Evolutionary conservation across 2,888 invertebrate species (phyloP).

Genomic region (Strigamia crassipes): DNA sequence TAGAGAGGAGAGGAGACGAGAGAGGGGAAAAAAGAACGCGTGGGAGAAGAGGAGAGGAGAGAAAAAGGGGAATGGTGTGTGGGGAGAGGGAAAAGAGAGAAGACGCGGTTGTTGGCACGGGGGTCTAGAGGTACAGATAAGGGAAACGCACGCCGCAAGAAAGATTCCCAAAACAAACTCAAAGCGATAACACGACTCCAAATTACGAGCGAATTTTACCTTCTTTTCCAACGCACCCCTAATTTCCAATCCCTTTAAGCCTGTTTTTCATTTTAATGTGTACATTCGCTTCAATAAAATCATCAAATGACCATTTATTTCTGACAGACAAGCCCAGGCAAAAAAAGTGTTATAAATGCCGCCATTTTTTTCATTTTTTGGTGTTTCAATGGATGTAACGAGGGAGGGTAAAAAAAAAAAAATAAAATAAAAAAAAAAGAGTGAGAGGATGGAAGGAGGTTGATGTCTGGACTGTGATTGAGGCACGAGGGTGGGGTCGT

Average conservation of each 20-base stretch:
- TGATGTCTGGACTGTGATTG: slow-evolving; percentile 37
- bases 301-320: background rate
- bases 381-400: slow-evolving; percentile 17
- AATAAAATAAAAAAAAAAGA: background rate
- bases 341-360: slow-evolving; percentile 12
- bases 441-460: slow-evolving; percentile 13
- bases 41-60: background rate
- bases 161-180: slow-evolving; percentile 33
- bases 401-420: background rate
- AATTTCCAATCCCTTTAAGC: background rate
- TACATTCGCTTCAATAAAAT: background rate
- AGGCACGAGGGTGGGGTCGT: slow-evolving; percentile 31
- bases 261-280: background rate
- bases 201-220: slow-evolving; percentile 18
- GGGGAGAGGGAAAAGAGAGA: background rate
- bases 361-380: background rate
- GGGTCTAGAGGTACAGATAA: slow-evolving; percentile 33
- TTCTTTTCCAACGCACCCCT: background rate
- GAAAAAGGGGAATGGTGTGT: background rate
- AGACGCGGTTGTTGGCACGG: slow-evolving; percentile 28
- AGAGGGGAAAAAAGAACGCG: background rate
- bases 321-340: background rate
- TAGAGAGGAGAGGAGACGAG: no score
- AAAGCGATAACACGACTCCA: slow-evolving; percentile 21
- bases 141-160: slow-evolving; percentile 28